phyloP scores from a whole-genome alignment of 2,888 invertebrate species.

The Chymomyza amoena region DNA sequence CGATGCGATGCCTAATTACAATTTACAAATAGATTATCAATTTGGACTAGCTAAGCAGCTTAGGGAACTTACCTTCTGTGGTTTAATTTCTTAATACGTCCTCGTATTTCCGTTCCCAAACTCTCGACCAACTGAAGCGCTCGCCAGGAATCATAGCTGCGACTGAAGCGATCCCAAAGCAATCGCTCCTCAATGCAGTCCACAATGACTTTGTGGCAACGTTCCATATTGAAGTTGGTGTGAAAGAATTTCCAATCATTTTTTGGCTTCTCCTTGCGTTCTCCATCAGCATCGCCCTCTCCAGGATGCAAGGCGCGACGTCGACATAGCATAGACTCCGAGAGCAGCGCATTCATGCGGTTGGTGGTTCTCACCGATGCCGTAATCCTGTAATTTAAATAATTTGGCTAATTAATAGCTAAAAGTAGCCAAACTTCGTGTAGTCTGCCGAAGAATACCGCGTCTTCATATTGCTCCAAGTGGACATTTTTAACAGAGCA shows the following conservation, averaged over 20 bases:
- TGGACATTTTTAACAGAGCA: constrained; percentile 50
- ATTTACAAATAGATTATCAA: too few relatives aligned
- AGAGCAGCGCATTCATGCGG: constrained; percentile 78
- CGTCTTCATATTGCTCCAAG: constrained; percentile 72
- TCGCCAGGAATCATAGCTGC: constrained; percentile 78
- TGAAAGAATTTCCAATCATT: constrained; percentile 75
- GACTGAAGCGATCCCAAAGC: constrained; percentile 77
- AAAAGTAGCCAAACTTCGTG: background rate
- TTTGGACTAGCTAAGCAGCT: background rate
- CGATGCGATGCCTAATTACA: constrained; percentile 71
- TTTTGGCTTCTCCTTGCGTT: constrained; percentile 60
- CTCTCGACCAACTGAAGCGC: constrained; percentile 75
- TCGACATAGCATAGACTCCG: constrained; percentile 74
- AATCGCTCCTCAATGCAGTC: constrained; percentile 76
- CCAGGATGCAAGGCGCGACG: constrained; percentile 58
- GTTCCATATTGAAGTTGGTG: constrained; percentile 78
- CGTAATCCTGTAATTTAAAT: constrained; percentile 69
- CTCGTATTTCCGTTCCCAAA: constrained; percentile 74
- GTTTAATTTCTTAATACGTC: constrained; percentile 75
- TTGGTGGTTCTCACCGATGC: constrained; percentile 78
- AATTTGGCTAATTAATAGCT: background rate
- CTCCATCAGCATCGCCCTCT: constrained; percentile 40
- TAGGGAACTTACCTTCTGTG: constrained; percentile 66
- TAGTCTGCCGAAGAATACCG: constrained; percentile 52
- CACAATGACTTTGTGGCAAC: constrained; percentile 75